phyloP scores from a whole-genome alignment of 2,888 invertebrate genomes.

The Colletes collaris region DNA sequence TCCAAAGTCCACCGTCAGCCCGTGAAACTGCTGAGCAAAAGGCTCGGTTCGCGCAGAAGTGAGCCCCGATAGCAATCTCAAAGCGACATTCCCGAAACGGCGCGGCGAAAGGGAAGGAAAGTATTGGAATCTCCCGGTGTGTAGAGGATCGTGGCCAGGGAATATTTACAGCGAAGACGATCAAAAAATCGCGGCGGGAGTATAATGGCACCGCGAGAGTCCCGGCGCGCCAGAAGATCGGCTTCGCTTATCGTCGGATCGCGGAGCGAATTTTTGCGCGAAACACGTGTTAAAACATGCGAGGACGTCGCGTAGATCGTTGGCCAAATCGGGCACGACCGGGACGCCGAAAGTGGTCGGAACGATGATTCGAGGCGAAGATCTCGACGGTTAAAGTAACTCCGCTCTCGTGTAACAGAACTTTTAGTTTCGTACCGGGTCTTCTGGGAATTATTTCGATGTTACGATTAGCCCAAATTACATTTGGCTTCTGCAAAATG shows the following conservation, averaged over 20 bases:
- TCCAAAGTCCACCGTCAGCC: not conserved
- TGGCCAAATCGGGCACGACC: slow-evolving; percentile 21
- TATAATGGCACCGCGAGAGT: slow-evolving; percentile 61
- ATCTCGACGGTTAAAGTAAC: not conserved
- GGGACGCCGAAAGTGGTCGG: slow-evolving; percentile 17
- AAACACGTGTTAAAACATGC: slow-evolving; percentile 78
- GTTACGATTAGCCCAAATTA: no score
- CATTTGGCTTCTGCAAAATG: no score
- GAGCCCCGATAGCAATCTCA: slow-evolving; percentile 61
- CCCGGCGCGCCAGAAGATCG: slow-evolving; percentile 53
- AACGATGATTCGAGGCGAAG: not conserved
- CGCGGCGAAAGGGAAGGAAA: slow-evolving; percentile 44
- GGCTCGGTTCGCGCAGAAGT: slow-evolving; percentile 41
- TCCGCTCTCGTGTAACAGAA: slow-evolving; percentile 29
- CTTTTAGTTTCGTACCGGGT: not conserved
- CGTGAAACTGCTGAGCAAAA: slow-evolving; percentile 1
- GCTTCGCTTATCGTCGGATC: slow-evolving; percentile 71
- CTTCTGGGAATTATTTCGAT: no score
- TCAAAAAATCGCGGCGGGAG: slow-evolving; percentile 62
- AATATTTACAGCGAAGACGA: slow-evolving; percentile 67
- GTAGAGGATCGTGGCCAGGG: slow-evolving; percentile 48
- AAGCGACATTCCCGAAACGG: slow-evolving; percentile 65
- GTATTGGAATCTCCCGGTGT: slow-evolving; percentile 58
- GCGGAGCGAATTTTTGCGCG: slow-evolving; percentile 75
- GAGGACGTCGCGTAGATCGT: slow-evolving; percentile 57